Percentiles rank a stretch among this genome's conserved stretches.
Evolutionary conservation across 2,888 invertebrate species (phyloP).

Genomic region (Pediacus dermestoides): DNA sequence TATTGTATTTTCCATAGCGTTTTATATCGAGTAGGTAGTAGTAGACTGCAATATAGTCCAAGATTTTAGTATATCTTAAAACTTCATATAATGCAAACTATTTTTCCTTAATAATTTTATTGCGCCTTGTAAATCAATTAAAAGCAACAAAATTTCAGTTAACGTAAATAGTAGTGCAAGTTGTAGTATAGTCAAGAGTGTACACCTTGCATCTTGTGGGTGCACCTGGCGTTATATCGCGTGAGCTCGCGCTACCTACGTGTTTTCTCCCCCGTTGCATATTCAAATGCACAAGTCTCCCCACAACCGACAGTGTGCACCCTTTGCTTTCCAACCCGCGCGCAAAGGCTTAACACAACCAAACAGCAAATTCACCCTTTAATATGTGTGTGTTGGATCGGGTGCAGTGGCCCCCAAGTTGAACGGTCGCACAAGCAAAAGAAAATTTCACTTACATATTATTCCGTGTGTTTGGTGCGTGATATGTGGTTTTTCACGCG

Average conservation of each 20-base stretch:
- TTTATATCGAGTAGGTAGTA: too few relatives aligned
- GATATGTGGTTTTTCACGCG: conserved; percentile 26
- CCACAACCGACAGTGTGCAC: too few relatives aligned
- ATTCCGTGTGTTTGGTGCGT: conserved; percentile 19
- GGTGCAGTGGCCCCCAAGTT: conserved; percentile 1
- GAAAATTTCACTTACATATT: too few relatives aligned
- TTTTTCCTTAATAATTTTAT: too few relatives aligned
- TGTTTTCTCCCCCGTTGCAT: conserved; percentile 13
- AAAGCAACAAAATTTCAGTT: too few relatives aligned
- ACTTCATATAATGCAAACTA: too few relatives aligned
- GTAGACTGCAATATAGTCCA: too few relatives aligned
- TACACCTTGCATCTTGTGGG: conserved; percentile 14
- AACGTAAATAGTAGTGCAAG: not conserved
- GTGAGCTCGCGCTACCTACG: conserved; percentile 8
- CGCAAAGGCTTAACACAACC: not conserved
- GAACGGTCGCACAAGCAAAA: not conserved
- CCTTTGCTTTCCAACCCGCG: not conserved
- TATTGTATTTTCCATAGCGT: too few relatives aligned
- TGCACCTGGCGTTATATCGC: conserved; percentile 16
- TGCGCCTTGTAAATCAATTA: too few relatives aligned
- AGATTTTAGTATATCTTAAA: too few relatives aligned
- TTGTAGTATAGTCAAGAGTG: conserved; percentile 2
- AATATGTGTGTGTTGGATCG: not conserved
- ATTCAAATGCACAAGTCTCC: conserved; percentile 11
- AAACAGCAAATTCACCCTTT: too few relatives aligned